phyloP scores from a whole-genome alignment of 1,140 invertebrate genomes.

The Drosophila prosaltans region DNA sequence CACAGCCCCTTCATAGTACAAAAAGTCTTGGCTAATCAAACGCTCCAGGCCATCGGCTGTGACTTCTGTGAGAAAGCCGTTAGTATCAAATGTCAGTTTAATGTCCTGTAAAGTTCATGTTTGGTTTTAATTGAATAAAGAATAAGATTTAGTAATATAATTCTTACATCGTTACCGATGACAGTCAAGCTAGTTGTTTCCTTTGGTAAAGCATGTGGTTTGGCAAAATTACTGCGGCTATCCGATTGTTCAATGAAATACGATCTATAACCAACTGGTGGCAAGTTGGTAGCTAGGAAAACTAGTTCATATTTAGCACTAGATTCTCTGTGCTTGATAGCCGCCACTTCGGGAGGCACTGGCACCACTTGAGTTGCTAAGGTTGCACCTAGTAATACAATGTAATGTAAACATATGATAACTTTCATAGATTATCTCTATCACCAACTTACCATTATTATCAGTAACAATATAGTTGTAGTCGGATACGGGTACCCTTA shows the following conservation, averaged over 20 bases:
- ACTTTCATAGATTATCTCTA: no score
- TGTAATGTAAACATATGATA: background rate
- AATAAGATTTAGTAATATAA: no score
- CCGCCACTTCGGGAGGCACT: slow-evolving; percentile 85
- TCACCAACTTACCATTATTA: slow-evolving; percentile 81
- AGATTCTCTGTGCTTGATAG: slow-evolving; percentile 87
- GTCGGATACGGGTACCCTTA: slow-evolving; percentile 88
- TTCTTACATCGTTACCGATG: slow-evolving; percentile 62
- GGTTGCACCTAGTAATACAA: slow-evolving; percentile 34
- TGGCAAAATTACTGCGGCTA: background rate
- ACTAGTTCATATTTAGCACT: slow-evolving; percentile 86
- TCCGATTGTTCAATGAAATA: slow-evolving; percentile 84
- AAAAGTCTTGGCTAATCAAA: slow-evolving; percentile 87
- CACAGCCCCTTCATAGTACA: slow-evolving; percentile 88
- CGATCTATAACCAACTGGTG: slow-evolving; percentile 87
- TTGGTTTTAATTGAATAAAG: background rate
- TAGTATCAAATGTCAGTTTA: slow-evolving; percentile 57
- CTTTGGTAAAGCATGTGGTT: slow-evolving; percentile 43
- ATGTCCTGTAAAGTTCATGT: slow-evolving; percentile 34
- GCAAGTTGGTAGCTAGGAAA: slow-evolving; percentile 86
- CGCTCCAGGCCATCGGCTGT: slow-evolving; percentile 82
- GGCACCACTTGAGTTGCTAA: slow-evolving; percentile 85
- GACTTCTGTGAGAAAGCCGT: slow-evolving; percentile 84
- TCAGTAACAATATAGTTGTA: slow-evolving; percentile 87
- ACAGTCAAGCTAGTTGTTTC: slow-evolving; percentile 41